A percentile compares a stretch with the other conserved stretches of the same genome.
Evolutionary conservation across 2,888 invertebrate genomes (phyloP).

Genomic region (Lordiphosa andalusiaca): DNA sequence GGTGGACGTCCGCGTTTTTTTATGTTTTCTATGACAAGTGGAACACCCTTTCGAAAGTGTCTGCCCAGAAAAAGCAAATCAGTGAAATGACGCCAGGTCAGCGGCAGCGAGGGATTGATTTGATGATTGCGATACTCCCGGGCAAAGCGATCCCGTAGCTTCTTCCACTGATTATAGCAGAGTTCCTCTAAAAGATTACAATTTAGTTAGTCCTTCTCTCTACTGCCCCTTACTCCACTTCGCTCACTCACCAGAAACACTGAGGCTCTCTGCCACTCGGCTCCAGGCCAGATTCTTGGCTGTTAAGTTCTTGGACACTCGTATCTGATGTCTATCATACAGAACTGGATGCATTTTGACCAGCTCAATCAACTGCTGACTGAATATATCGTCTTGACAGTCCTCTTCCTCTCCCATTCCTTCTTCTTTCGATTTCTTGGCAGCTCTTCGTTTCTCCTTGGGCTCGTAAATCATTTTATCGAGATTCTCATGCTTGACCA

Average conservation of each 20-base stretch:
- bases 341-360: conserved; percentile 72
- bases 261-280: conserved; percentile 62
- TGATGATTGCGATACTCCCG: conserved; percentile 71
- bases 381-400: conserved; percentile 37
- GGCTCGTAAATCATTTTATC: conserved; percentile 66
- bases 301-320: conserved; percentile 75
- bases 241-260: conserved; percentile 58
- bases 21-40: conserved; percentile 55
- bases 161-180: conserved; percentile 76
- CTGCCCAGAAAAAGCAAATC: conserved; percentile 67
- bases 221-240: no score
- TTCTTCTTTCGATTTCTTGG: conserved; percentile 30
- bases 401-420: conserved; percentile 46
- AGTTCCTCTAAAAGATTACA: conserved; percentile 53
- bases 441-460: conserved; percentile 41
- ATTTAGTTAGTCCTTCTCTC: not conserved
- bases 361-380: conserved; percentile 68
- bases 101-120: conserved; percentile 53
- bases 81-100: conserved; percentile 70
- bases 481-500: conserved; percentile 59
- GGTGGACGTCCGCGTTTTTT: conserved; percentile 62
- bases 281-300: conserved; percentile 75
- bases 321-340: conserved; percentile 70
- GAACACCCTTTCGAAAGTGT: conserved; percentile 73
- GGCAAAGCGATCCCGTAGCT: conserved; percentile 73